phyloP scores from a whole-genome alignment of 2,797 vertebrate species.

The Schizopygopsis malacanthus region DNA sequence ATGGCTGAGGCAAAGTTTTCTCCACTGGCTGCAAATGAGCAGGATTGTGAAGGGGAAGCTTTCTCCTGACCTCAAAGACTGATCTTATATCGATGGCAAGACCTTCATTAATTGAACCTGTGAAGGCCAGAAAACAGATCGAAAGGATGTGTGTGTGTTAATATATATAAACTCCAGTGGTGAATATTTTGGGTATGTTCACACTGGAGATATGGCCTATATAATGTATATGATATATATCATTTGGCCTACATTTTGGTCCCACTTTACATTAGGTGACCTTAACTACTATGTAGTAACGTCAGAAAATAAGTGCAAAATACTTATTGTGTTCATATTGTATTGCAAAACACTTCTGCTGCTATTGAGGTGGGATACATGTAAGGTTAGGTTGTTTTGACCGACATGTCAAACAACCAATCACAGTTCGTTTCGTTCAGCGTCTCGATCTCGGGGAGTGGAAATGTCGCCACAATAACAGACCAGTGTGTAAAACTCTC shows the following conservation, averaged over 20 bases:
- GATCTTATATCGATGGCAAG: slow-evolving; percentile 69
- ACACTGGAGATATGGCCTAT: background rate
- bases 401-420: no score
- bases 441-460: no score
- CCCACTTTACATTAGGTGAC: background rate
- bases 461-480: no score
- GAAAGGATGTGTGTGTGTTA: slow-evolving; percentile 17
- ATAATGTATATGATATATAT: background rate
- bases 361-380: background rate
- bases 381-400: no score
- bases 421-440: no score
- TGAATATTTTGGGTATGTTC: background rate
- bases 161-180: slow-evolving; percentile 6
- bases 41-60: slow-evolving; percentile 47
- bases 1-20: slow-evolving; percentile 70
- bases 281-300: background rate
- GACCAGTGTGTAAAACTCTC: no score
- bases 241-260: background rate
- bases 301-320: background rate
- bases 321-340: background rate
- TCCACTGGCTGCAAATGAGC: slow-evolving; percentile 61
- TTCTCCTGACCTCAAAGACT: slow-evolving; percentile 55
- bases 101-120: slow-evolving; percentile 75
- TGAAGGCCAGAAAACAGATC: slow-evolving; percentile 60
- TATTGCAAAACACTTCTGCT: background rate